Percentiles rank a stretch among this genome's conserved stretches.
phyloP scores from a whole-genome alignment of 2,797 vertebrate genomes.

The Monodelphis domestica region DNA sequence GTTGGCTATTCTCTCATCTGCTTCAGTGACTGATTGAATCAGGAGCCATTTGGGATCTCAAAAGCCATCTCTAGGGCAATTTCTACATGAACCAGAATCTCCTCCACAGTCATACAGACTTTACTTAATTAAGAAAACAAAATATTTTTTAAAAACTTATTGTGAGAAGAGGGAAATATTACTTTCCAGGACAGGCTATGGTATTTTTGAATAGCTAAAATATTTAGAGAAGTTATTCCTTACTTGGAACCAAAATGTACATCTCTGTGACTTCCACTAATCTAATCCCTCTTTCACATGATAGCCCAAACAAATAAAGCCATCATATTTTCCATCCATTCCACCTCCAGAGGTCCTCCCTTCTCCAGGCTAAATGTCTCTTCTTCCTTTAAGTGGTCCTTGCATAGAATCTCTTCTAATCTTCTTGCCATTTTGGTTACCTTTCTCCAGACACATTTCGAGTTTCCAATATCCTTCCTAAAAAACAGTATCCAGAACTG shows the following conservation, averaged over 20 bases:
- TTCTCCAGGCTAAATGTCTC: neutral
- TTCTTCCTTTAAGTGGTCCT: neutral
- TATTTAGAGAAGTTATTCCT: neutral
- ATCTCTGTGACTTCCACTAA: neutral
- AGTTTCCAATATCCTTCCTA: neutral
- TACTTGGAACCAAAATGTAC: neutral
- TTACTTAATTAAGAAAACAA: too few species aligned
- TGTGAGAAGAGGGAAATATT: too few species aligned
- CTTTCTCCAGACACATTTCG: neutral
- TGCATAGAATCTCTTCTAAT: neutral
- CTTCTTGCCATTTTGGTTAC: neutral
- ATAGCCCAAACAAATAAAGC: neutral
- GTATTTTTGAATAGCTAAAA: too few species aligned
- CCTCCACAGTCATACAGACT: too few species aligned
- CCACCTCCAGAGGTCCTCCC: neutral
- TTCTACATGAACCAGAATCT: too few species aligned
- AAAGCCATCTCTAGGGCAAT: too few species aligned
- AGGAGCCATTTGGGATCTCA: too few species aligned
- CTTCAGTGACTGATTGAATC: too few species aligned
- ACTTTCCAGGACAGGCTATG: too few species aligned
- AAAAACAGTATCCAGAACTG: neutral
- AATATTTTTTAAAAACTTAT: too few species aligned
- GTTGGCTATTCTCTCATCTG: too few species aligned
- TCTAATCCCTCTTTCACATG: neutral
- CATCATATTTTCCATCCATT: neutral